These are phyloP conservation scores for Desmophyllum pertusum DNA, from an alignment of 92 coral and sea anemone species.

Conservation along the genomic window DNA sequence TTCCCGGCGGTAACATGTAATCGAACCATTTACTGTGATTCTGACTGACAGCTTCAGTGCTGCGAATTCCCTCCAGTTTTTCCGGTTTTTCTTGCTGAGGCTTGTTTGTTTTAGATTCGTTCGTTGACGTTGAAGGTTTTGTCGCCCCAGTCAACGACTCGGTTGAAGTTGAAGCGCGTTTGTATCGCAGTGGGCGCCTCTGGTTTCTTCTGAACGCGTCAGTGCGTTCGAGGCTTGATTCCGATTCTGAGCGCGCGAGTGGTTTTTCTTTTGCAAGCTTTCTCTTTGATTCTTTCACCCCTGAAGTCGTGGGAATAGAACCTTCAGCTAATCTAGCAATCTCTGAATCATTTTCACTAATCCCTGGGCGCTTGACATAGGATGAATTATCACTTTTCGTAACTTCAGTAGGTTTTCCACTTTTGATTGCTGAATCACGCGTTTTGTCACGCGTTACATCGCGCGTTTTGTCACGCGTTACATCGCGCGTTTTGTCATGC, in stretches of 20 bases:
- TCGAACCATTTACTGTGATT: conserved; percentile 43
- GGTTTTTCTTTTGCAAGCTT: background rate
- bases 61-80: background rate
- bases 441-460: background rate
- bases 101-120: background rate
- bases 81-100: background rate
- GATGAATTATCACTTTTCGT: background rate
- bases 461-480: background rate
- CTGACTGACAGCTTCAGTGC: conserved; percentile 14
- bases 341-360: background rate
- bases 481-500: background rate
- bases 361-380: background rate
- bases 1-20: conserved; percentile 68
- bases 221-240: conserved; percentile 1
- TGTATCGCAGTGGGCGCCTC: conserved; percentile 18
- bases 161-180: conserved; percentile 1
- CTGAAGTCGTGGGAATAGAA: background rate
- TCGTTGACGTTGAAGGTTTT: background rate
- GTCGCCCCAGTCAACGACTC: background rate
- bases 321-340: background rate
- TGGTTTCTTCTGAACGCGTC: conserved; percentile 32
- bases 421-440: background rate
- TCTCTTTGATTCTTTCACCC: background rate
- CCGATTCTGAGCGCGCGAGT: conserved; percentile 6
- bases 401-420: background rate